Evolutionary conservation across 2,797 vertebrate species (phyloP).

Genomic region (Neostethus bicornis): DNA sequence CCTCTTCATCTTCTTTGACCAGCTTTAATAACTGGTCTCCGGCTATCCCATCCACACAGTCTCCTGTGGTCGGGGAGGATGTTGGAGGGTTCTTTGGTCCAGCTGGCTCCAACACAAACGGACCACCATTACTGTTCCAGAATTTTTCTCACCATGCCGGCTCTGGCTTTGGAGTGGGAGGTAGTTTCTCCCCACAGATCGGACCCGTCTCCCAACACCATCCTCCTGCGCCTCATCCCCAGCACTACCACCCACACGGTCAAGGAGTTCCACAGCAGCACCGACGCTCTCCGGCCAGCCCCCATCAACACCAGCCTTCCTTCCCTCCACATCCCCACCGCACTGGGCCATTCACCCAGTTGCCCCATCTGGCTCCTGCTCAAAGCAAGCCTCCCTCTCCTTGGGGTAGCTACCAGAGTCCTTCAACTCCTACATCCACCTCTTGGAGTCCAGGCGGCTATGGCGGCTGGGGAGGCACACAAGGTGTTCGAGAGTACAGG

Average conservation of each 20-base stretch:
- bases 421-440: conserved; percentile 90
- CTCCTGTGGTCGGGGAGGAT: conserved; percentile 94
- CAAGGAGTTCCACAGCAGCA: conserved; percentile 92
- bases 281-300: conserved; percentile 94
- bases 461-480: conserved; percentile 94
- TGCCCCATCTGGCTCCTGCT: conserved; percentile 94
- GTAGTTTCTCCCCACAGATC: conserved; percentile 96
- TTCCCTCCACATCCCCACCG: conserved; percentile 93
- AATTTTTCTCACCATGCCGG: conserved; percentile 98
- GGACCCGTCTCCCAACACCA: conserved; percentile 97
- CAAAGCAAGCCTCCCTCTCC: conserved; percentile 96
- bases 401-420: conserved; percentile 98
- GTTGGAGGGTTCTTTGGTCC: conserved; percentile 92
- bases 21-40: conserved; percentile 99
- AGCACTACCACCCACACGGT: conserved; percentile 95
- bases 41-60: conserved; percentile 93
- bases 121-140: conserved; percentile 95
- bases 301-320: conserved; percentile 92
- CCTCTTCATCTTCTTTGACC: conserved; percentile 93
- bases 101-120: conserved; percentile 90
- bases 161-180: conserved; percentile 89
- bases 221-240: conserved; percentile 91
- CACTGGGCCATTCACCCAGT: conserved; percentile 94
- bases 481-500: conserved; percentile 92
- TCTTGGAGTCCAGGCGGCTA: conserved; percentile 97